Evolutionary conservation across 2,113 vertebrate genomes (phyloP).

Genomic region (Coreoperca whiteheadi): DNA sequence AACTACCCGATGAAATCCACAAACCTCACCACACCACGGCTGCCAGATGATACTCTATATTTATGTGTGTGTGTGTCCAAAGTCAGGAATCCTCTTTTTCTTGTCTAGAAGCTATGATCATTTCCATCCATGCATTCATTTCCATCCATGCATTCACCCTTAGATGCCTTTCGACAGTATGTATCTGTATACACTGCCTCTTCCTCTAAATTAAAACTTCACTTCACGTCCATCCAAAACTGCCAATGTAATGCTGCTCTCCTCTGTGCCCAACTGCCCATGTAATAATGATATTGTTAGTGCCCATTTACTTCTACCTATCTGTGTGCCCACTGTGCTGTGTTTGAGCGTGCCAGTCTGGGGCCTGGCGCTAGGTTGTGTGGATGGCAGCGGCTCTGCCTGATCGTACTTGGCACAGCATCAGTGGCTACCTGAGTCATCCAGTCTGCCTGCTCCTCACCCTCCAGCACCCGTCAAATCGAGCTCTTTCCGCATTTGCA

Average conservation of each 20-base stretch:
- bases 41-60: constrained; percentile 13
- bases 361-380: constrained; percentile 53
- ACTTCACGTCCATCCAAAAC: constrained; percentile 25
- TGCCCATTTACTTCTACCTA: constrained; percentile 59
- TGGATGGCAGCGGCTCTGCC: constrained; percentile 60
- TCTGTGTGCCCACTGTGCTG: constrained; percentile 54
- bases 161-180: not conserved
- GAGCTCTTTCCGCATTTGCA: constrained; percentile 59
- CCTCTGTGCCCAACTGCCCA: constrained; percentile 76
- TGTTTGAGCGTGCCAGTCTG: constrained; percentile 66
- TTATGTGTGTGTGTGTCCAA: not conserved
- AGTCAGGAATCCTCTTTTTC: constrained; percentile 1
- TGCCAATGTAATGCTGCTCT: constrained; percentile 38
- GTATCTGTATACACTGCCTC: not conserved
- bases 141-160: not conserved
- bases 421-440: constrained; percentile 81
- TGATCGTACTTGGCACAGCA: constrained; percentile 76
- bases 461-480: constrained; percentile 66
- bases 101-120: not conserved
- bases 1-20: constrained; percentile 29
- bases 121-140: not conserved
- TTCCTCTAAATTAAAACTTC: constrained; percentile 42
- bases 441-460: constrained; percentile 70
- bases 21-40: constrained; percentile 11
- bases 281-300: constrained; percentile 56